These are phyloP conservation scores for Nematolebias whitei DNA, from an alignment of 2,113 vertebrate species.

Conservation along the genomic window DNA sequence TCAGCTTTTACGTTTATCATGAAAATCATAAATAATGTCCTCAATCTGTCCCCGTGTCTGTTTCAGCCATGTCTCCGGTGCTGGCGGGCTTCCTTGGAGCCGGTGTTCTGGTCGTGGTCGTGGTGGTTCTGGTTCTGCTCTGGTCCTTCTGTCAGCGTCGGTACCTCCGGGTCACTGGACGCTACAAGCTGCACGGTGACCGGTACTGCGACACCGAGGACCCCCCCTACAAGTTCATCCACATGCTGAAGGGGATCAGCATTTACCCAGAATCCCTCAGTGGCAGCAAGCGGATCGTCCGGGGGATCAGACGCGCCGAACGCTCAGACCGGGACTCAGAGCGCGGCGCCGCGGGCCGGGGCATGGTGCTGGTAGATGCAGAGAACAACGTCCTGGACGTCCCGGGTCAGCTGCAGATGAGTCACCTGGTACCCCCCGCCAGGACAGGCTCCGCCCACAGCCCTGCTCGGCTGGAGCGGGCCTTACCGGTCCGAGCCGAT, in stretches of 20 bases:
- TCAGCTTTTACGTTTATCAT: too few species aligned
- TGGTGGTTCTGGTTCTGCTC: slow-evolving; percentile 88
- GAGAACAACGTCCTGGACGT: slow-evolving; percentile 83
- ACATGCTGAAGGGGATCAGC: slow-evolving; percentile 98
- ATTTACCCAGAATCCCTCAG: slow-evolving; percentile 95
- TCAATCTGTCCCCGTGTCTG: too few species aligned
- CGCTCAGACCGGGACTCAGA: slow-evolving; percentile 39
- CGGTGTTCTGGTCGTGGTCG: slow-evolving; percentile 88
- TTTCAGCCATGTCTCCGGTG: slow-evolving; percentile 92
- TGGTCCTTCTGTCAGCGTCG: slow-evolving; percentile 96
- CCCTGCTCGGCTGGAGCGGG: slow-evolving; percentile 75
- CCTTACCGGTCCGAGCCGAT: slow-evolving; percentile 84
- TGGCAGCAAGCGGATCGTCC: slow-evolving; percentile 89
- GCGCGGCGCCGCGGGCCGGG: slow-evolving; percentile 28
- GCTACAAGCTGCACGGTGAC: slow-evolving; percentile 79
- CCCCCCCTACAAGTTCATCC: slow-evolving; percentile 95
- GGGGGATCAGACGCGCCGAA: slow-evolving; percentile 61
- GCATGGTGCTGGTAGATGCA: slow-evolving; percentile 77
- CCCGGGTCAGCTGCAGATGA: slow-evolving; percentile 74
- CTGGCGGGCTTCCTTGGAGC: slow-evolving; percentile 94
- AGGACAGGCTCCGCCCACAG: slow-evolving; percentile 18
- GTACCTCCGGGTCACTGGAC: slow-evolving; percentile 83
- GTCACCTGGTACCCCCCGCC: slow-evolving; percentile 61
- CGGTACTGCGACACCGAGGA: slow-evolving; percentile 76
- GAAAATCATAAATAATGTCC: too few species aligned